phyloP scores from a whole-genome alignment of 2,888 invertebrate genomes.

The Sphaerophoria taeniata region DNA sequence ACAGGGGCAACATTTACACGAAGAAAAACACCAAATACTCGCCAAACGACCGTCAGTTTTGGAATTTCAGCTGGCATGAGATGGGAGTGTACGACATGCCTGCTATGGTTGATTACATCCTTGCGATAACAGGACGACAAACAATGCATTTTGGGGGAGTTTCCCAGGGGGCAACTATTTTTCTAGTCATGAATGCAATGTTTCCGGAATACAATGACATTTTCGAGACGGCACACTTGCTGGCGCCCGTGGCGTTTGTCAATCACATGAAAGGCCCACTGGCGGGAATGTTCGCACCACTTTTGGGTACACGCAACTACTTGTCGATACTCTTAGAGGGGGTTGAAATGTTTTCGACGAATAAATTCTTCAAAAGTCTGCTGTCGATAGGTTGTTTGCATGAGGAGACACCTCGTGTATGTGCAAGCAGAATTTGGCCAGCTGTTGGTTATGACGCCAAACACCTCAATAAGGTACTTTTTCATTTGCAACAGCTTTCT shows the following conservation, averaged over 20 bases:
- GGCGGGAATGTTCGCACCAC: constrained; percentile 86
- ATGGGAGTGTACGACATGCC: constrained; percentile 81
- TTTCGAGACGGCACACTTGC: constrained; percentile 80
- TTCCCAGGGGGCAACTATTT: constrained; percentile 81
- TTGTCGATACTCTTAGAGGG: constrained; percentile 80
- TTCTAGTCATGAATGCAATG: constrained; percentile 80
- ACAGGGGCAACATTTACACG: constrained; percentile 81
- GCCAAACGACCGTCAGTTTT: constrained; percentile 76
- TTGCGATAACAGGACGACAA: constrained; percentile 77
- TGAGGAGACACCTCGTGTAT: constrained; percentile 80
- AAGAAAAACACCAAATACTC: constrained; percentile 78
- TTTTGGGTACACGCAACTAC: constrained; percentile 80
- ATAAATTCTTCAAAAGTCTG: constrained; percentile 80
- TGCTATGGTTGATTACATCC: constrained; percentile 80
- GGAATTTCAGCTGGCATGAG: constrained; percentile 82
- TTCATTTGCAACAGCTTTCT: background rate
- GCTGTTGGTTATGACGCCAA: constrained; percentile 81
- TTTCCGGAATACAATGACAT: constrained; percentile 80
- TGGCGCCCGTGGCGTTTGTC: constrained; percentile 81
- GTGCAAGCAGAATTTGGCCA: constrained; percentile 81
- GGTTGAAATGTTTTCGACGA: constrained; percentile 81
- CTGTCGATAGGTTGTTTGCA: constrained; percentile 80
- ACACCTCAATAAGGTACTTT: constrained; percentile 78
- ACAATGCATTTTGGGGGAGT: constrained; percentile 81
- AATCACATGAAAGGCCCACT: constrained; percentile 83